These are phyloP conservation scores for Chironomus riparius DNA, from an alignment of 2,888 invertebrate species.

Conservation along the genomic window DNA sequence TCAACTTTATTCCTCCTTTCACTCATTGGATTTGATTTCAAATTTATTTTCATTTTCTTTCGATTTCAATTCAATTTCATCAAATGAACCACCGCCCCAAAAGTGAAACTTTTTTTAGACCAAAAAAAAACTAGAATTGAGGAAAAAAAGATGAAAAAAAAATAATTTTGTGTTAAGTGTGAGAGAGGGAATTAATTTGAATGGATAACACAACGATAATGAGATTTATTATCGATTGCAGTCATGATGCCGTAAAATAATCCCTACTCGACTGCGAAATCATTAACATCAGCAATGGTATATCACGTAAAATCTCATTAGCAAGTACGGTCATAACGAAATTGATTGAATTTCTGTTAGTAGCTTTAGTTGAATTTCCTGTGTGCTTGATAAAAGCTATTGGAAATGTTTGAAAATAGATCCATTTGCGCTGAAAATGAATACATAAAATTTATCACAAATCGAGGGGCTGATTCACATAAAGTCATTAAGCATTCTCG, in stretches of 20 bases:
- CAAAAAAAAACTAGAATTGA: not conserved
- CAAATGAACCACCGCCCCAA: not conserved
- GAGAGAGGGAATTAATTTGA: not conserved
- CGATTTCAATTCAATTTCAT: not conserved
- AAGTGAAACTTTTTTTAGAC: not conserved
- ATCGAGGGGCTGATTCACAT: too few relatives aligned
- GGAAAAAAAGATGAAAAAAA: too few relatives aligned
- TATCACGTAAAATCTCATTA: constrained; percentile 1
- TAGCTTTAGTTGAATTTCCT: too few relatives aligned
- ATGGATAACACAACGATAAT: not conserved
- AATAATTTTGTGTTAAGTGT: not conserved
- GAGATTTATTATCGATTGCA: constrained; percentile 7
- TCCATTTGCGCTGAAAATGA: too few relatives aligned
- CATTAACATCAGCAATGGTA: not conserved
- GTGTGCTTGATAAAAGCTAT: too few relatives aligned
- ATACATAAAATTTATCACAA: too few relatives aligned
- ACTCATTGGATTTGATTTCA: not conserved
- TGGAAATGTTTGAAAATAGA: too few relatives aligned
- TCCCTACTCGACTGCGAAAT: not conserved
- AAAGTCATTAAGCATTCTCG: too few relatives aligned
- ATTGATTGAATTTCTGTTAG: not conserved
- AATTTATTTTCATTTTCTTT: not conserved
- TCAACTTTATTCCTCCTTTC: too few relatives aligned
- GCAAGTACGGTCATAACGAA: not conserved
- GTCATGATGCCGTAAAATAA: not conserved